Evolutionary conservation across 2,888 invertebrate species (phyloP), one percentile per base, ranked within the genome.

Genomic region (Lagria hirta): DNA sequence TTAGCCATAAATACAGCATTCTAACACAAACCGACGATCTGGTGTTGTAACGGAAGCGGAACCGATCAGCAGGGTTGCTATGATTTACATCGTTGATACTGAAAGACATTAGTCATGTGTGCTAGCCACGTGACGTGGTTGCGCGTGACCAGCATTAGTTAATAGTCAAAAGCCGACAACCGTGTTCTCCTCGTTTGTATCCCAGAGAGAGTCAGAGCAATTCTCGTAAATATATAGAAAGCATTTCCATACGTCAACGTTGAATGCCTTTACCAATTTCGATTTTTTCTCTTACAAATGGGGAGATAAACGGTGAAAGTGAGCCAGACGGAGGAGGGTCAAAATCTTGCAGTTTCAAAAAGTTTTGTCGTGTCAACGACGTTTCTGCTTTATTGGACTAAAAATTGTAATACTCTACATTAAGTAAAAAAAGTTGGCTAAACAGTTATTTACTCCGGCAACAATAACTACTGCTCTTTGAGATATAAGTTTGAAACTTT

Each of bases 71-170:
- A 36, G 49, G 43, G 45, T 36, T 37, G 34, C 40, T 50, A 51
- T 55, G 55, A 55, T 55, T 55, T 55, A 55, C 55, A 55, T 53
- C 47, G 48, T 44, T 55, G 55, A 55, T 55, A 53, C 51, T 30
- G 24, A 53, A 55, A 55, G 53, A 53, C 55, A 55, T 55, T 53
- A 55, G 53, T 55, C 55, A 55, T 55, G 46, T 55, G 52, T 46
- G 47, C 22, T 34, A 36, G 48, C 53, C 55, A 55, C 55, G 53
- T 55, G 55, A 55, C 45, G 52, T 51, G 29, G 27, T 29, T 41
- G 43, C 48, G 43, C 55, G 55, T 55, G 55, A 55, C 51, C 53
- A 32, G 55, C 51, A 55, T 55, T 23, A 8, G 11, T 12, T 24
- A 10, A 17, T 14, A 20, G 21, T 26, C 24, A 7, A 26, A 26